Evolutionary conservation across 2,888 invertebrate genomes (phyloP), one percentile per base, ranked within the genome.

Genomic region (Phaedon cochleariae): DNA sequence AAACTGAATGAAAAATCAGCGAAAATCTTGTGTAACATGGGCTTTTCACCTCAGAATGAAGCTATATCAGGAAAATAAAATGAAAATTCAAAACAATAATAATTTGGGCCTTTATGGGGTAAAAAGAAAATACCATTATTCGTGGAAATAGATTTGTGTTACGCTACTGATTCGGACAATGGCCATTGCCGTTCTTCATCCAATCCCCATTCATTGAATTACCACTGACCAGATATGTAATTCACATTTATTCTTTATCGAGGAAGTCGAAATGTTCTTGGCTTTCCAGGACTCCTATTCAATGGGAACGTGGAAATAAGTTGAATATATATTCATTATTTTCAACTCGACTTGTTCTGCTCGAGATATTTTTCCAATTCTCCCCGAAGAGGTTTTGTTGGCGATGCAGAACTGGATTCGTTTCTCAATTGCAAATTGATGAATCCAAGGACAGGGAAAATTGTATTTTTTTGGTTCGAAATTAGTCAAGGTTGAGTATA

Each of bases 241-340:
- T 76, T 73, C 74, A 71, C 74, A 76, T 76, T 74, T 75, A 68
- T 74, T 68, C 67, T 73, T 71, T 69, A 70, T 67, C 69, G 69
- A 53, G 60, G 70, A 73, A 73, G 71, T 74, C 68, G 62, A 67
- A 60, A 69, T 72, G 69, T 73, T 73, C 58, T 22, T 52, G 61
- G 57, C 22, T 45, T 45, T 57, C 46, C 17, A 57, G 37, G 45
- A 45, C 45, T 45, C 45, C 7, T 12, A 60, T 59, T 63, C 62
- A 70, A 68, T 66, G 52, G 59, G 55, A 66, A 65, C 70, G 71
- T 72, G 69, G 66, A 72, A 73, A 69, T 71, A 73, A 74, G 70
- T 65, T 59, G 68, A 69, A 71, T 74, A 73, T 70, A 72, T 73
- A 71, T 73, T 71, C 70, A 70, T 73, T 74, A 73, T 73, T 67